Percentiles rank a stretch among this genome's conserved stretches.
These are phyloP conservation scores for Drosophila seguyi DNA, from an alignment of 1,140 invertebrate species.

Conservation along the genomic window DNA sequence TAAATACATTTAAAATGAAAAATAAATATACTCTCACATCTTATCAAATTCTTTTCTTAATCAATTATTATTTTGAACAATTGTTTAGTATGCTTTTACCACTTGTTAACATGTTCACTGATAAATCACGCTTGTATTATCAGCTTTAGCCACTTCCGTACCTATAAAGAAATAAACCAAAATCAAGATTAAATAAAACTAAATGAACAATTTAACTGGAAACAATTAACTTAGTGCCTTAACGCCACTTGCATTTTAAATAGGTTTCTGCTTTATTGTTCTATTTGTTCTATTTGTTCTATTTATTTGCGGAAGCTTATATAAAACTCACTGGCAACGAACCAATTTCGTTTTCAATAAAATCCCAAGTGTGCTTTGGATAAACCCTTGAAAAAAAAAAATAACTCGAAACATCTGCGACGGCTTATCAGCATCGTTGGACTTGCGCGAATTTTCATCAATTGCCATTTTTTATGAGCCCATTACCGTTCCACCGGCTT, in stretches of 20 bases:
- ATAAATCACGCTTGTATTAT: constrained; percentile 11
- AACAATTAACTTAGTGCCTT: constrained; percentile 15
- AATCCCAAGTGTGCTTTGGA: constrained; percentile 2
- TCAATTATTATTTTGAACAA: not conserved
- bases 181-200: not conserved
- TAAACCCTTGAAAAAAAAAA: constrained; percentile 12
- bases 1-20: not conserved
- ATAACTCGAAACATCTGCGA: constrained; percentile 30
- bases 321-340: constrained; percentile 17
- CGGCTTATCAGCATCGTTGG: constrained; percentile 55
- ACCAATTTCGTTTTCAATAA: constrained; percentile 11
- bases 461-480: constrained; percentile 43
- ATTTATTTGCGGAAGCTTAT: constrained; percentile 40
- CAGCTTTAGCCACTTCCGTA: constrained; percentile 12
- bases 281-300: too few relatives aligned
- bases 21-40: too few relatives aligned
- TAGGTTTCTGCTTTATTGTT: not conserved
- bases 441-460: constrained; percentile 47
- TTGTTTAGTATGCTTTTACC: not conserved
- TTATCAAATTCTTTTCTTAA: not conserved
- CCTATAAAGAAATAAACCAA: not conserved
- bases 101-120: constrained; percentile 2
- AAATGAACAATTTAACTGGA: not conserved
- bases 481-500: constrained; percentile 48
- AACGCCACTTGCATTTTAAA: constrained; percentile 21